Percentiles rank a stretch among this genome's conserved stretches.
Evolutionary conservation across 2,797 vertebrate genomes (phyloP).

Genomic region (Zenarchopterus dispar): DNA sequence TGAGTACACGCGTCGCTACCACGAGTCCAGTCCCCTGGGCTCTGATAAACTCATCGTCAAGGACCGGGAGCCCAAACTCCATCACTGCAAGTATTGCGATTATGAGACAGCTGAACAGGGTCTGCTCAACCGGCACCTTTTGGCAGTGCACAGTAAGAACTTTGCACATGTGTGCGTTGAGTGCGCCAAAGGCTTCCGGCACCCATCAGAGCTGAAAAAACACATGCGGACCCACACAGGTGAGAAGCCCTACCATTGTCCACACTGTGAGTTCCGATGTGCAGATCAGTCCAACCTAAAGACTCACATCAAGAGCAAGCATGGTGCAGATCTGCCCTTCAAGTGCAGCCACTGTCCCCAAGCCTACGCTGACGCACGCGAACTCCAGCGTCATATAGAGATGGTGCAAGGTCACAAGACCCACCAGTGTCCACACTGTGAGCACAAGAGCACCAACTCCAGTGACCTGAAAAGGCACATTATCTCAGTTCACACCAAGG

Average conservation of each 20-base stretch:
- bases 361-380: slow-evolving; percentile 90
- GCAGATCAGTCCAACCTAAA: slow-evolving; percentile 98
- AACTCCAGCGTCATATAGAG: slow-evolving; percentile 92
- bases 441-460: slow-evolving; percentile 99
- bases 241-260: slow-evolving; percentile 96
- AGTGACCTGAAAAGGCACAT: slow-evolving; percentile 98
- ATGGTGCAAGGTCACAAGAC: slow-evolving; percentile 96
- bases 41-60: slow-evolving; percentile 97
- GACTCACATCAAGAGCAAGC: slow-evolving; percentile 98
- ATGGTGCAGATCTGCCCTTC: slow-evolving; percentile 93
- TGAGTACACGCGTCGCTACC: slow-evolving; percentile 93
- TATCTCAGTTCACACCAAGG: slow-evolving; percentile 98
- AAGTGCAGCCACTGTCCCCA: slow-evolving; percentile 96
- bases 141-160: slow-evolving; percentile 98
- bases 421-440: slow-evolving; percentile 96
- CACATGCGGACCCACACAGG: slow-evolving; percentile 98
- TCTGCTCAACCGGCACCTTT: slow-evolving; percentile 93
- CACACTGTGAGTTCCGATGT: slow-evolving; percentile 95
- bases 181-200: slow-evolving; percentile 97
- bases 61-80: slow-evolving; percentile 93
- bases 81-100: slow-evolving; percentile 98
- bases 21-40: slow-evolving; percentile 94
- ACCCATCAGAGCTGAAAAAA: slow-evolving; percentile 97
- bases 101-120: slow-evolving; percentile 97
- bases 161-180: slow-evolving; percentile 99